phyloP scores from a whole-genome alignment of 2,113 vertebrate species.

The Spilogale gracilis region DNA sequence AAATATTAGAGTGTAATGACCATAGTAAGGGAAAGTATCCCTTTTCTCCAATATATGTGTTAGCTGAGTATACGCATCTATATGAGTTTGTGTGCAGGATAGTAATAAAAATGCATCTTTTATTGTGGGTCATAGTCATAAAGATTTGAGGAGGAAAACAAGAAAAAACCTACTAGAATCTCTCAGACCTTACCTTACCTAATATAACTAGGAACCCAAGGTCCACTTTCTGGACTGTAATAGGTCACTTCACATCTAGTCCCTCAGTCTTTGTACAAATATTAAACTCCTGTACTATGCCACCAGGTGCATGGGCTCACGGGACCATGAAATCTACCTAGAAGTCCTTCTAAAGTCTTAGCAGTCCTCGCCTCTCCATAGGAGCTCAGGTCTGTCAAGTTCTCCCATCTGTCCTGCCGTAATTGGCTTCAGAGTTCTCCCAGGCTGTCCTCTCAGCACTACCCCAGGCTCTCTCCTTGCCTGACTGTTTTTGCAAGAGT shows the following conservation, averaged over 20 bases:
- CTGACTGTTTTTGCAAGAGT: not conserved
- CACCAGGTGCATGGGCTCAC: fast-evolving
- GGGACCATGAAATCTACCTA: not conserved
- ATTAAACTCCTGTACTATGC: not conserved
- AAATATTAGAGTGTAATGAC: not conserved
- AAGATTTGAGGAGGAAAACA: not conserved
- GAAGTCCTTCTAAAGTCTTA: not conserved
- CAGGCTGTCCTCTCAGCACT: not conserved
- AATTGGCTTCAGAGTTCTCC: not conserved
- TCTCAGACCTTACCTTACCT: not conserved
- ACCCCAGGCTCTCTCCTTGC: fast-evolving
- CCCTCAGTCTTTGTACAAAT: not conserved
- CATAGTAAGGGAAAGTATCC: not conserved
- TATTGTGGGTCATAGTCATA: not conserved
- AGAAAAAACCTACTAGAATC: not conserved
- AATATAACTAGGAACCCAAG: not conserved
- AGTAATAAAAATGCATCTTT: not conserved
- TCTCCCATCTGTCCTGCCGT: not conserved
- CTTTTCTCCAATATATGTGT: not conserved
- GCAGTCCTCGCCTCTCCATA: not conserved
- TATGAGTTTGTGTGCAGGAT: not conserved
- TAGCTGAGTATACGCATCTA: not conserved
- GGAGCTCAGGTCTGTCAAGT: not conserved
- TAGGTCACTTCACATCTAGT: fast-evolving
- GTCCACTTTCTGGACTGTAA: not conserved